phyloP scores from a whole-genome alignment of 2,888 invertebrate species.

The Philopedon plagiatum region DNA sequence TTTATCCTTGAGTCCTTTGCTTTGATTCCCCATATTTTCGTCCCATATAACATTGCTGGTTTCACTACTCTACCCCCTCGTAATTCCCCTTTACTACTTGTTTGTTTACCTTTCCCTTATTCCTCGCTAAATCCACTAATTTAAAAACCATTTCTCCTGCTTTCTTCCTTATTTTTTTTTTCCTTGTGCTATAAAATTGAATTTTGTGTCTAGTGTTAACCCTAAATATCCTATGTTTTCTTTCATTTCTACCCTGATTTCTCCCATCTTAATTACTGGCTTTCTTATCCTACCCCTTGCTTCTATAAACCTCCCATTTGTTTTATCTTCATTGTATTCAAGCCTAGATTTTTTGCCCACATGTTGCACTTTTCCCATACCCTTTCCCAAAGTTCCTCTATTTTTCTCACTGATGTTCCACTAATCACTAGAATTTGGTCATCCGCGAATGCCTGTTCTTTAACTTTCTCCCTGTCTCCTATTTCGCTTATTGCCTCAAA shows the following conservation, averaged over 20 bases:
- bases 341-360: slow-evolving; percentile 46
- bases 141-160: background rate
- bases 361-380: slow-evolving; percentile 43
- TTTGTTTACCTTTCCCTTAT: slow-evolving; percentile 3
- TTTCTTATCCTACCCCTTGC: slow-evolving; percentile 12
- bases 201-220: slow-evolving; percentile 34
- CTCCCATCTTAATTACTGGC: slow-evolving; percentile 34
- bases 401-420: slow-evolving; percentile 35
- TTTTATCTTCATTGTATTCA: slow-evolving; percentile 50
- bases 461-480: no score
- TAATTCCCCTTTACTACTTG: background rate
- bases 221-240: no score
- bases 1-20: slow-evolving; percentile 35
- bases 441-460: slow-evolving; percentile 47
- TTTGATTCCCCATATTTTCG: slow-evolving; percentile 51
- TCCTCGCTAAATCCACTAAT: background rate
- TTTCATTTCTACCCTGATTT: slow-evolving; percentile 1
- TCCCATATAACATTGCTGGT: slow-evolving; percentile 43
- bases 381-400: slow-evolving; percentile 46
- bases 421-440: slow-evolving; percentile 48
- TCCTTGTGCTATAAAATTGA: slow-evolving; percentile 30
- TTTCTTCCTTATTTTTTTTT: slow-evolving; percentile 1
- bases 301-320: slow-evolving; percentile 44
- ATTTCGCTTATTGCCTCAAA: slow-evolving; percentile 26
- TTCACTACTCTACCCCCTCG: slow-evolving; percentile 35